Evolutionary conservation across 2,797 vertebrate species (phyloP).

Genomic region (Stomatorhinus walkeri): DNA sequence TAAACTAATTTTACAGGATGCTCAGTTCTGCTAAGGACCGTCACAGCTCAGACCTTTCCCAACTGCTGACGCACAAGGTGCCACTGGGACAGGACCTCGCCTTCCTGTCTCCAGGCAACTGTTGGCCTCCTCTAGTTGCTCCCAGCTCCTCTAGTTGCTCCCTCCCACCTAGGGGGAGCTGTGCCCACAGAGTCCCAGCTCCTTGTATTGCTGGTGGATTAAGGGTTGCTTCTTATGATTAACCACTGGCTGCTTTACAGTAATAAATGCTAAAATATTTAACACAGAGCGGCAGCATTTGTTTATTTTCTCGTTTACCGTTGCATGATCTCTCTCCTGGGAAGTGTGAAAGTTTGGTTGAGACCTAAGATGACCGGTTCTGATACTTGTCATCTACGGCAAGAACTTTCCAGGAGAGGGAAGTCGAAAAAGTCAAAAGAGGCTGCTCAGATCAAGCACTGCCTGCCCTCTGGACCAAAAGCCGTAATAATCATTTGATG

Average conservation of each 20-base stretch:
- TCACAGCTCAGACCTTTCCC: neutral
- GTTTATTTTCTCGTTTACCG: neutral
- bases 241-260: neutral
- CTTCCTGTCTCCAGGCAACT: neutral
- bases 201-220: neutral
- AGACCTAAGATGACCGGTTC: neutral
- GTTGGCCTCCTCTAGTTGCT: neutral
- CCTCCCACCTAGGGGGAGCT: neutral
- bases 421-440: neutral
- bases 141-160: neutral
- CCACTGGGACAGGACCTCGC: neutral
- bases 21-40: neutral
- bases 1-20: slow-evolving; percentile 11
- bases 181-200: neutral
- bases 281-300: neutral
- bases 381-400: neutral
- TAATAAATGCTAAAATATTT: neutral
- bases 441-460: neutral
- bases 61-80: neutral
- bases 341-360: neutral
- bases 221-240: neutral
- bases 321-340: neutral
- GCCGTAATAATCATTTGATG: slow-evolving; percentile 6
- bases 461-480: neutral
- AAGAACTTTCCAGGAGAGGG: neutral